Evolutionary conservation across 1,140 invertebrate genomes (phyloP), one percentile per base, ranked within the genome.

Genomic region (Potamilus streckersoni): DNA sequence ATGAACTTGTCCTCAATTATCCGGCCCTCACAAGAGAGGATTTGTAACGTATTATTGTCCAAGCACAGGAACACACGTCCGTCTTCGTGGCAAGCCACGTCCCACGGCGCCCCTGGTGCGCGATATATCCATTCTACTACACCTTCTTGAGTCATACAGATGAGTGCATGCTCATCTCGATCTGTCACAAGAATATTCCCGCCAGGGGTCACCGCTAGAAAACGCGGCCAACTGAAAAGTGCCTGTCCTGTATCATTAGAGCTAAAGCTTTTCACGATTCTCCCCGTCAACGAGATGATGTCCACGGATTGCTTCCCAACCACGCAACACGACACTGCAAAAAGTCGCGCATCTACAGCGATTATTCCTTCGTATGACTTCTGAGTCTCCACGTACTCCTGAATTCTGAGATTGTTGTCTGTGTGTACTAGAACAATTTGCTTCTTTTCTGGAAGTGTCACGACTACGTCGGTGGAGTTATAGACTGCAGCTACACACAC

Each of bases 181-280:
- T 77, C 75, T 8, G 75, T 72, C 13, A 77, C 75, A 4, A 77
- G 69, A 55, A 77, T 77, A 8, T 77, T 66, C n/a, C 75, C 75
- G 55, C 16, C 62, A 3, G 69, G 62, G 12, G 75, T 77, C 11
- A 59, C 57, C 11, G 75, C 72, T 67, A 77, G 31, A 64, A 77
- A 77, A 23, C 75, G 56, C 58, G 75, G 75, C 75, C 75, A 77
- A 20, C 75, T 71, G 27, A 77, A 71, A 1, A 77, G 27, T 13
- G 23, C 23, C 49, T 68, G 31, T 15, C 75, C 75, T 0, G 70
- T 49, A 4, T 62, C 64, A 12, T 65, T 58, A 38, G 63, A 72
- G 14, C 63, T 60, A 20, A 77, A 69, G n/a, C 63, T 68, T 67
- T 71, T 65, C 14, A 77, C 57, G 31, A 77, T 65, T 20, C n/a